Conservation (phyloP, 2,113 vertebrate genomes). For the Scolopax mira region DNA sequence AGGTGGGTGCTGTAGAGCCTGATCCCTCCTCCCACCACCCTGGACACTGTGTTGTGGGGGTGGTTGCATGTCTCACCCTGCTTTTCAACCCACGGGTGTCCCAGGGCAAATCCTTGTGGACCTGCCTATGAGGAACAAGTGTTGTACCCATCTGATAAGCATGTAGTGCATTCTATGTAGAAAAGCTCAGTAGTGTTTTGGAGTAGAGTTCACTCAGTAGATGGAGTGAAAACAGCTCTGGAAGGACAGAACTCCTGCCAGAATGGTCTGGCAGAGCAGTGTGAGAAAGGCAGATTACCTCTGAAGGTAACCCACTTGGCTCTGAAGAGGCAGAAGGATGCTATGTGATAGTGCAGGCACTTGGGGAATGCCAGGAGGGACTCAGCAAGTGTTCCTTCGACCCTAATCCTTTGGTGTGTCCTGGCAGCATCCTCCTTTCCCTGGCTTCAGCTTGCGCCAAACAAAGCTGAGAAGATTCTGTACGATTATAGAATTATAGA, state of each 20-base stretch:
- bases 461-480: not conserved
- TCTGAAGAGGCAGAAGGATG: not conserved
- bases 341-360: not conserved
- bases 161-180: accelerated
- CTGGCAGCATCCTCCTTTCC: not conserved
- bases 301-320: not conserved
- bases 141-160: not conserved
- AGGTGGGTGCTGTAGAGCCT: slow-evolving; percentile 74
- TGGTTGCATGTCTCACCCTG: accelerated
- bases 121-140: not conserved
- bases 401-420: not conserved
- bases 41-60: accelerated
- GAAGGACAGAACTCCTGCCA: not conserved
- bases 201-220: no score
- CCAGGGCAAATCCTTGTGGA: not conserved
- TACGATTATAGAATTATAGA: not conserved
- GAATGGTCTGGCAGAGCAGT: not conserved
- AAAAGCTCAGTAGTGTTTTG: not conserved
- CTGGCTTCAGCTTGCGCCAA: not conserved
- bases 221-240: not conserved
- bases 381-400: not conserved
- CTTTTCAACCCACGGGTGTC: not conserved
- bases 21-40: accelerated
- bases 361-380: not conserved
- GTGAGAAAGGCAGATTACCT: not conserved